phyloP scores from a whole-genome alignment of 2,797 vertebrate genomes.

The Coracias cyanogaster region DNA sequence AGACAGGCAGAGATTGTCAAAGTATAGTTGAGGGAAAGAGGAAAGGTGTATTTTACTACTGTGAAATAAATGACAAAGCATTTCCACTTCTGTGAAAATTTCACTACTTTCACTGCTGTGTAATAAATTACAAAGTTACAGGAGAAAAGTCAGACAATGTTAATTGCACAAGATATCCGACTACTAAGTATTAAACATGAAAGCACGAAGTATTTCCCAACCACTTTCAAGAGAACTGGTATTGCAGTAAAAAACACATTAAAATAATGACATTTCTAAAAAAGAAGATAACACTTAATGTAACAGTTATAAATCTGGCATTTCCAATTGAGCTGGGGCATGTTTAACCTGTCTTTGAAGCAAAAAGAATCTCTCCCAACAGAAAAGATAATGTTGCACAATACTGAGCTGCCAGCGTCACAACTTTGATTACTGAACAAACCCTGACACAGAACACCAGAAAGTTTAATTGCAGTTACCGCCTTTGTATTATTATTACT shows the following conservation, averaged over 20 bases:
- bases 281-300: neutral
- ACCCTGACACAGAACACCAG: neutral
- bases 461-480: neutral
- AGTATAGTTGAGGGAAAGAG: neutral
- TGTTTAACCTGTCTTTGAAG: neutral
- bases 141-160: neutral
- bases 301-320: neutral
- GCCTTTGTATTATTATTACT: neutral
- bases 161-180: neutral
- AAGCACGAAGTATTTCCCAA: neutral
- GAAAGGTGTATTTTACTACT: neutral
- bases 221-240: neutral
- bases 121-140: neutral
- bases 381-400: neutral
- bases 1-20: neutral
- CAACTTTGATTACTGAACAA: neutral
- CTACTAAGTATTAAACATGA: neutral
- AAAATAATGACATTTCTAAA: neutral
- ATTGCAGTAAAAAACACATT: neutral
- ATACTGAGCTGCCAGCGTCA: neutral
- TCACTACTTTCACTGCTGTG: neutral
- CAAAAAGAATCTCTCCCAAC: neutral
- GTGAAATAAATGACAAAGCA: neutral
- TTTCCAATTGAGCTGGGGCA: neutral
- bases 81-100: neutral